Evolutionary conservation across 2,113 vertebrate species (phyloP), one percentile per base, ranked within the genome.

Genomic region (Sinocyclocheilus grahami): DNA sequence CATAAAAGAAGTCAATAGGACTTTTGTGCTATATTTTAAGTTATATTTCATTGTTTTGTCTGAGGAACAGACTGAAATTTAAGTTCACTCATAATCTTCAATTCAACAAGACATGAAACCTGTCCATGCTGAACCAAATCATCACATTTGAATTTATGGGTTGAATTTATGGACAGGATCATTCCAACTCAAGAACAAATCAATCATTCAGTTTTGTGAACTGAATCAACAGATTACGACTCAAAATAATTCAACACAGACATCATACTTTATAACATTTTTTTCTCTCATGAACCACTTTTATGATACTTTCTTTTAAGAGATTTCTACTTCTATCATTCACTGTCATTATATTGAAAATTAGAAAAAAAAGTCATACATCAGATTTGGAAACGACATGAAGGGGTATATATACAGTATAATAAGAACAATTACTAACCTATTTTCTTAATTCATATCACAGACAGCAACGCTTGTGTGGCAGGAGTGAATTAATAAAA

Each of bases 401-500:
- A 60, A 14, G 63, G 4, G 0, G 12, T 27, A 13, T 65, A 65
- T 48, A 12, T 48, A 33, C 2, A 33, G 30, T 33, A 33, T 33
- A 33, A 33, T 39, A 39, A 51, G 11, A 13, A 48, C 11, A 48
- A 48, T 10, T 27, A 63, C 62, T 63, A 27, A 11, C 63, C 9
- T 74, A 33, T 33, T 33, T 33, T 37, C 37, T 33, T 12, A 4
- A 74, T 91, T 91, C 90, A 89, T 80, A 14, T 33, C 24, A 77
- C 76, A 58, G 51, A 67, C 12, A 48, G 46, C 46, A 46, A 46
- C 16, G 14, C 53, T 58, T 58, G 55, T 58, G 84, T 33, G 30
- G 46, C 78, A 85, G 51, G 20, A 87, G 46, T 82, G 69, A 77
- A 60, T 30, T 30, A 12, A 62, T 55, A 71, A 65, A 65, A 65